phyloP scores from a whole-genome alignment of 2,113 vertebrate species.

The Caranx melampygus region DNA sequence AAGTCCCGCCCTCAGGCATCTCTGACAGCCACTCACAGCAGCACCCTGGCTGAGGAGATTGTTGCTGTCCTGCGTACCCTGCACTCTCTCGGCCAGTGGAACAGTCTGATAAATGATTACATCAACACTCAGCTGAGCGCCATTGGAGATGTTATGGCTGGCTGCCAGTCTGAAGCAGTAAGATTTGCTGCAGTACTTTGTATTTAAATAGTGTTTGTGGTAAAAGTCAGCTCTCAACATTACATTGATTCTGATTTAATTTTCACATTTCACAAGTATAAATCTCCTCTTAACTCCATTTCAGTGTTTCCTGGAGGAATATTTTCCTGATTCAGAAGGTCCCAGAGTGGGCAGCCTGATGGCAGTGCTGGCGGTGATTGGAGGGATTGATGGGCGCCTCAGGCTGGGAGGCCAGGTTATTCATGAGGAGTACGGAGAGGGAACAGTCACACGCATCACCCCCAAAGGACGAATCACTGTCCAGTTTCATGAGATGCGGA shows the following conservation, averaged over 20 bases:
- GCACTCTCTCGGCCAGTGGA: constrained; percentile 95
- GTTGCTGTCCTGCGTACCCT: constrained; percentile 92
- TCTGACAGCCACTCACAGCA: constrained; percentile 97
- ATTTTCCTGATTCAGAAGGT: constrained; percentile 89
- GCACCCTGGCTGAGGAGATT: constrained; percentile 97
- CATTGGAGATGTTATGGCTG: constrained; percentile 89
- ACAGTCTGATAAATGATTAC: constrained; percentile 94
- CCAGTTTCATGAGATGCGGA: constrained; percentile 95
- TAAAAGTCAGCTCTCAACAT: background rate
- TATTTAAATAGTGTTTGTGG: background rate
- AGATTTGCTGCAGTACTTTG: constrained; percentile 44
- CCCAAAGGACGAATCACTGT: constrained; percentile 97
- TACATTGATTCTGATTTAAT: background rate
- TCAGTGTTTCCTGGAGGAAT: constrained; percentile 91
- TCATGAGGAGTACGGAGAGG: constrained; percentile 96
- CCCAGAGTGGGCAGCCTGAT: constrained; percentile 92
- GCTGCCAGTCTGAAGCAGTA: constrained; percentile 90
- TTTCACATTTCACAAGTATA: background rate
- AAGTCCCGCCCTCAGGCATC: constrained; percentile 96
- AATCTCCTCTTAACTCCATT: background rate
- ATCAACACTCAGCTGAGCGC: constrained; percentile 94
- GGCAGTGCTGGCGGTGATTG: constrained; percentile 98
- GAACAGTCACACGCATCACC: constrained; percentile 96
- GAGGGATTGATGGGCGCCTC: constrained; percentile 95
- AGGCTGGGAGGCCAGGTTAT: constrained; percentile 93